Evolutionary conservation across 2,888 invertebrate species (phyloP).

Genomic region (Thecocarcelia acutangulata): DNA sequence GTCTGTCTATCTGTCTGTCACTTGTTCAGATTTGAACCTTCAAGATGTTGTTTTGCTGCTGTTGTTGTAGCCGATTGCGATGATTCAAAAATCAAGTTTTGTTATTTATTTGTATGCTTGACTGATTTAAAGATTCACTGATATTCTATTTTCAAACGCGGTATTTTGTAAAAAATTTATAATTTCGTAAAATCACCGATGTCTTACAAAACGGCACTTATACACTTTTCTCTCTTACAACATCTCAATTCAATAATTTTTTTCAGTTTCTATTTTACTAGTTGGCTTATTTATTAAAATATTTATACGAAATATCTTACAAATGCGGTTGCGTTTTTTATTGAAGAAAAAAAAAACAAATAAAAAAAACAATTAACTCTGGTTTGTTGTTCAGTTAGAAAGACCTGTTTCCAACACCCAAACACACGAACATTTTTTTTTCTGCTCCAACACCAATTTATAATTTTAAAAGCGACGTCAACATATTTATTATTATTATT

Average conservation of each 20-base stretch:
- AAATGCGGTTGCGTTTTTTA: conserved; percentile 18
- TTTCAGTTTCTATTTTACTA: background rate
- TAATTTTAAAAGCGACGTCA: conserved; percentile 32
- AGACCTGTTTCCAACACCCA: conserved; percentile 11
- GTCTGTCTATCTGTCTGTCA: too few species aligned
- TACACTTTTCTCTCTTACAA: conserved; percentile 5
- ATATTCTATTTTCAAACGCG: conserved; percentile 30
- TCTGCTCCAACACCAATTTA: conserved; percentile 22
- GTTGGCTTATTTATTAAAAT: background rate
- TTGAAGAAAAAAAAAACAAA: conserved; percentile 8
- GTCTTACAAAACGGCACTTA: background rate
- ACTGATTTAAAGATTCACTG: conserved; percentile 24
- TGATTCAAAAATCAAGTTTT: background rate
- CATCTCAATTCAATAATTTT: background rate
- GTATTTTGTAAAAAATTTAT: background rate
- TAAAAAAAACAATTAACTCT: conserved; percentile 5
- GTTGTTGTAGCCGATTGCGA: background rate
- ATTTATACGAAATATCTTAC: conserved; percentile 30
- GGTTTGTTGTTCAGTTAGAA: conserved; percentile 19
- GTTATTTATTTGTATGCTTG: conserved; percentile 24
- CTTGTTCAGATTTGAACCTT: conserved; percentile 21
- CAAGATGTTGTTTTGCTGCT: conserved; percentile 19
- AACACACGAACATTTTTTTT: conserved; percentile 10
- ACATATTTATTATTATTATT: conserved; percentile 26
- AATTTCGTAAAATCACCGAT: background rate